A percentile compares a stretch with the other conserved stretches of the same genome.
Conservation (phyloP, 1,140 invertebrate species). For the Apis laboriosa region DNA sequence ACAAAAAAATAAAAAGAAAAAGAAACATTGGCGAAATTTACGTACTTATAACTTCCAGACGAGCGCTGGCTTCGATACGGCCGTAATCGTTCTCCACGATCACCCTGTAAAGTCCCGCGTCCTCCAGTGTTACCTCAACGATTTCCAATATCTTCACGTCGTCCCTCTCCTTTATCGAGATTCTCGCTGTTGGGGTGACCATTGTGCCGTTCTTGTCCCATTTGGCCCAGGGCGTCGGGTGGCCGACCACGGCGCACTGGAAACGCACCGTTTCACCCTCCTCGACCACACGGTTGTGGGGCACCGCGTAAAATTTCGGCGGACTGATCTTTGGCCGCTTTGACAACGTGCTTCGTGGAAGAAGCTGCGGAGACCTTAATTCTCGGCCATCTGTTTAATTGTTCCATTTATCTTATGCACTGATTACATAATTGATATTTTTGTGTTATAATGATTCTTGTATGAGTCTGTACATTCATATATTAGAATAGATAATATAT, state of each 20-base stretch:
- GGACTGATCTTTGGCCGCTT: constrained; percentile 79
- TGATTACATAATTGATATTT: no score
- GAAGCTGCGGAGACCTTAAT: constrained; percentile 65
- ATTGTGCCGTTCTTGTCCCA: constrained; percentile 90
- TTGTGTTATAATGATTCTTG: no score
- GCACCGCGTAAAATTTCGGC: constrained; percentile 93
- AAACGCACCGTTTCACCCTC: constrained; percentile 91
- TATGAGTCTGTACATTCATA: no score
- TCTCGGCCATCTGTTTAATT: constrained; percentile 68
- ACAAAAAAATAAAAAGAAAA: no score
- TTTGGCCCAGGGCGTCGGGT: constrained; percentile 88
- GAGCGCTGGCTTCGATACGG: constrained; percentile 88
- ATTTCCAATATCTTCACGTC: constrained; percentile 90
- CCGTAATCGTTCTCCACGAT: constrained; percentile 92
- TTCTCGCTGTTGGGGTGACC: constrained; percentile 84
- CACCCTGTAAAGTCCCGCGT: constrained; percentile 91
- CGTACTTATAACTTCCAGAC: constrained; percentile 89
- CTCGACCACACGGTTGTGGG: constrained; percentile 91
- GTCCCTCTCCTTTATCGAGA: constrained; percentile 88
- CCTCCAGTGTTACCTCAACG: constrained; percentile 87
- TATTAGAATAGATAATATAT: no score
- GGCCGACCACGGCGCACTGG: constrained; percentile 89
- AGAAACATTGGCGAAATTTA: constrained; percentile 25
- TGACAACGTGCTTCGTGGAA: constrained; percentile 59
- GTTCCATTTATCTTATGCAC: not conserved